phyloP scores from a whole-genome alignment of 2,797 vertebrate genomes.

The Lacerta agilis region DNA sequence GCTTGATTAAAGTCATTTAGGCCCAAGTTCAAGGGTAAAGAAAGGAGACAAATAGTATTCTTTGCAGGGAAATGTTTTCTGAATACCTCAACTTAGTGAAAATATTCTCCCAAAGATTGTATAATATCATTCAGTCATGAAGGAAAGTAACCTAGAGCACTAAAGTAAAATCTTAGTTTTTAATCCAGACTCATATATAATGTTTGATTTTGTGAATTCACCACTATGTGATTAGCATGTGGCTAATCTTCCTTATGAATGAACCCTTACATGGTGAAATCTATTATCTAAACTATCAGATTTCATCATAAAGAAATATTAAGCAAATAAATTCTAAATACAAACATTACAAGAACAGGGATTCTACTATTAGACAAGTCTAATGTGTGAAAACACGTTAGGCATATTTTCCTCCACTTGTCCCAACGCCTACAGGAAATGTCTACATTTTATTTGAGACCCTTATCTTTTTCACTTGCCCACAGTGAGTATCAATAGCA shows the following conservation, averaged over 20 bases:
- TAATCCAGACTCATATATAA: neutral
- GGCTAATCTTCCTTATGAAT: neutral
- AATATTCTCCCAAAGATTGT: neutral
- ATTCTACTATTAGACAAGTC: neutral
- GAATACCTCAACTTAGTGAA: neutral
- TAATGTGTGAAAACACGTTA: neutral
- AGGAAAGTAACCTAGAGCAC: neutral
- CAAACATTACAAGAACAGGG: neutral
- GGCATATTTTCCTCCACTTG: neutral
- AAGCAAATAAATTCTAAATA: neutral
- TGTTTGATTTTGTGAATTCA: neutral
- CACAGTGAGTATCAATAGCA: neutral
- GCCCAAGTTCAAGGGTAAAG: neutral
- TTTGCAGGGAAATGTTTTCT: constrained; percentile 4
- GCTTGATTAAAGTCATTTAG: neutral
- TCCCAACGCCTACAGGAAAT: neutral
- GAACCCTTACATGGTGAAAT: constrained; percentile 1
- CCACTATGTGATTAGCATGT: neutral
- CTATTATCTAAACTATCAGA: neutral
- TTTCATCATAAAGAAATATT: neutral
- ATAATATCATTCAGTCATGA: constrained; percentile 5
- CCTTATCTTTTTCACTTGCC: neutral
- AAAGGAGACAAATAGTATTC: rapidly evolving
- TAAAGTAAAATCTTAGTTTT: neutral
- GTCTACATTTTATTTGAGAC: neutral